Evolutionary conservation across 2,113 vertebrate species (phyloP), one percentile per base, ranked within the genome.

Genomic region (Melanocharis versteri): DNA sequence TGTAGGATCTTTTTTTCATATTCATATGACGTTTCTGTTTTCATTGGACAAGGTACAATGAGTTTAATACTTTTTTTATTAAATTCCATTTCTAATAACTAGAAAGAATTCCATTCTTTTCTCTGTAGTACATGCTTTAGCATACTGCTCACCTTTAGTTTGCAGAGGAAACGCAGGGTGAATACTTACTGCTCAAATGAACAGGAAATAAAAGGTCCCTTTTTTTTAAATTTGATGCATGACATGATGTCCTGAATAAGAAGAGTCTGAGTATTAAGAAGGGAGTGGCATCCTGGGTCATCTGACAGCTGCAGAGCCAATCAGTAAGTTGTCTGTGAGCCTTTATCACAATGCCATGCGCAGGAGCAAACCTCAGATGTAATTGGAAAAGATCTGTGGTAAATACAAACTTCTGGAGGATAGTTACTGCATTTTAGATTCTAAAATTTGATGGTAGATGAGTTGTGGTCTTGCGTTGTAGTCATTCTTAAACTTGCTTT

Each of bases 61-160:
- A 91, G 42, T 69, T 94, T 89, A 94, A 97, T 97, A 81, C 33
- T 83, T 87, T 58, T 83, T 97, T 95, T 94, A 97, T 98, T 97
- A 96, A 96, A 97, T 95, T 97, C 75, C 17, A 10, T 95, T 97
- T 97, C 58, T 58, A 95, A 89, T 76, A 95, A 93, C 80, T 96
- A 80, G 58, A 96, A 97, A 95, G 53, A 96, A 90, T 95, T 91
- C 58, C 27, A 26, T 73, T 93, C 42, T 90, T 71, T 54, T 90
- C 40, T 93, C 42, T 83, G 47, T 58, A 90, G 65, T 68, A 48
- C 64, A 69, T 40, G n/a, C 71, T 93, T 94, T 57, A 66, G 72
- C 56, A 60, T 83, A 80, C 58, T 91, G 61, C 60, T 96, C 87
- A 95, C 71, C 42, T 66, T 77, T n/a, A 83, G 85, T 75, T 87